These are phyloP conservation scores for Porites lobata DNA, from an alignment of 92 coral and sea anemone genomes.

Conservation along the genomic window DNA sequence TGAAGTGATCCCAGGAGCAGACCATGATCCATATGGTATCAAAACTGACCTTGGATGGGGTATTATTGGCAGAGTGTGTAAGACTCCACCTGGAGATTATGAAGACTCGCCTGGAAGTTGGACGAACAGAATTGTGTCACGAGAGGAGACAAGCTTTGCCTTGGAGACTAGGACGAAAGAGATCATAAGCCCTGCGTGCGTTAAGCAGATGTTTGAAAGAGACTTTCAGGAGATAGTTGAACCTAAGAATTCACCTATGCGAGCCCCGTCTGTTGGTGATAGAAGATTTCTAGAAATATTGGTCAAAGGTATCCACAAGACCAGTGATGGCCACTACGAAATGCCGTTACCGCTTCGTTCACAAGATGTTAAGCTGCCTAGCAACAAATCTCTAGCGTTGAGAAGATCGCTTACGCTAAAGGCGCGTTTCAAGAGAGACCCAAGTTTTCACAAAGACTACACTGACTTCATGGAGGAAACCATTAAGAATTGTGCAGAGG, in stretches of 20 bases:
- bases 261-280: constrained; percentile 56
- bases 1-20: too few species aligned
- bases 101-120: too few species aligned
- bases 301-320: constrained; percentile 34
- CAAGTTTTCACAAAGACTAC: constrained; percentile 44
- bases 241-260: background rate
- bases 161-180: too few species aligned
- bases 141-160: too few species aligned
- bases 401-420: constrained; percentile 47
- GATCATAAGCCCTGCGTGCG: too few species aligned
- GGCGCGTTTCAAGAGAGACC: constrained; percentile 30
- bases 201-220: too few species aligned
- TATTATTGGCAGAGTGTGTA: too few species aligned
- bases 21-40: too few species aligned
- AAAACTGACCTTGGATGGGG: too few species aligned
- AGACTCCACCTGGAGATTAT: too few species aligned
- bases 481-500: constrained; percentile 42
- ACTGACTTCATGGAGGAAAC: constrained; percentile 46
- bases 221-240: constrained; percentile 36
- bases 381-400: constrained; percentile 50
- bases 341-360: constrained; percentile 48
- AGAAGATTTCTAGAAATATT: constrained; percentile 41
- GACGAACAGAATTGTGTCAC: too few species aligned
- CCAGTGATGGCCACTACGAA: constrained; percentile 59
- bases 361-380: constrained; percentile 36